Evolutionary conservation across 2,113 vertebrate genomes (phyloP), one percentile per base, ranked within the genome.

Genomic region (Lepidothrix coronata): DNA sequence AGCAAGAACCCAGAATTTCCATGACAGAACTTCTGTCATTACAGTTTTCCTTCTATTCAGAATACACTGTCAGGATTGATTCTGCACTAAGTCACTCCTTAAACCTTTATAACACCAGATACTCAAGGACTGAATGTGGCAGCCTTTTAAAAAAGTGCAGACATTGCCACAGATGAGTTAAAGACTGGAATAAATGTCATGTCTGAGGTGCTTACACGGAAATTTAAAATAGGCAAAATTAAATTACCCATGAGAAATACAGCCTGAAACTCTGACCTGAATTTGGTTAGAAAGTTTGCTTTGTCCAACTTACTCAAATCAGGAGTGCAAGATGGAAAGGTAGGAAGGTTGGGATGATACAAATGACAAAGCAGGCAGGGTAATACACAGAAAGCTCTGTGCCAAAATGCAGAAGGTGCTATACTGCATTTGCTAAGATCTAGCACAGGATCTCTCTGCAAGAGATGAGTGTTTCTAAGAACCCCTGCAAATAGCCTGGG

Each of bases 201-300:
- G 37, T 61, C 58, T 57, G 78, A 89, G 44, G 62, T 65, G 31
- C 76, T 11, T 86, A 46, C 1, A 2, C 7, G 5, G 31, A 92
- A 82, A 85, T 52, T 92, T 92, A 72, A 78, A 95, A 85, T 28
- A 91, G 71, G 74, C 70, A 95, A 92, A 93, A 78, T 33, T 73
- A 93, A 89, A 78, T 91, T 85, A 91, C 81, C 62, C 84, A 55
- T 65, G 74, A 95, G 81, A 91, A 88, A 89, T 88, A 43, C 39
- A 72, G 39, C 81, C 85, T 80, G 66, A 88, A 96, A 91, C 71
- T 73, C 78, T 70, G 78, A 73, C 67, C 91, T 80, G 49, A 83
- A 96, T 95, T 88, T 89, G 71, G 81, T 66, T 78, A 77, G 68
- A 79, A 95, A 93, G 61, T 89, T 95, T 87, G 61, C 52, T 94